These are phyloP conservation scores for Drosophila obscura DNA, from an alignment of 1,140 invertebrate genomes.

Conservation along the genomic window DNA sequence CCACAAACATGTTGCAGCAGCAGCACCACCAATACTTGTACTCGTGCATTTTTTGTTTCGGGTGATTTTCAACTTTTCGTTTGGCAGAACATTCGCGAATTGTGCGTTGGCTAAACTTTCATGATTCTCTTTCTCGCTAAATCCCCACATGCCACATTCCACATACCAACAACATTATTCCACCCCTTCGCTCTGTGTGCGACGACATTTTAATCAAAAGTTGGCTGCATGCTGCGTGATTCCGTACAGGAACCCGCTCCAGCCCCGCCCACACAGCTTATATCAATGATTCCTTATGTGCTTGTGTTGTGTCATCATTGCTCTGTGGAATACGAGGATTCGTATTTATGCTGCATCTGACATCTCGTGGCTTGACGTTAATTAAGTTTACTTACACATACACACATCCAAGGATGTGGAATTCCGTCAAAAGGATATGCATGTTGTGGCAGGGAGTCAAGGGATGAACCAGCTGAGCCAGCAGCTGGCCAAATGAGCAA, in stretches of 20 bases:
- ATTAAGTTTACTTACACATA: conserved; percentile 53
- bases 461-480: no score
- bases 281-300: conserved; percentile 58
- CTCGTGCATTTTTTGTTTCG: conserved; percentile 29
- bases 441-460: no score
- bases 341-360: conserved; percentile 55
- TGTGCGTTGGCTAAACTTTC: conserved; percentile 52
- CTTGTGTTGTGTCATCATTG: conserved; percentile 21
- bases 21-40: conserved; percentile 39
- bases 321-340: conserved; percentile 28
- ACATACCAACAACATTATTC: no score
- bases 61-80: conserved; percentile 63
- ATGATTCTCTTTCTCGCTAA: not conserved
- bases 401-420: not conserved
- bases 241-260: conserved; percentile 5
- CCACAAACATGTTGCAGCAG: conserved; percentile 72
- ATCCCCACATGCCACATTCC: not conserved
- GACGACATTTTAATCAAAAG: conserved; percentile 77
- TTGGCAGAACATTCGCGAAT: conserved; percentile 53
- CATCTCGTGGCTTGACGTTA: conserved; percentile 48
- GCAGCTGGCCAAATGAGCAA: no score
- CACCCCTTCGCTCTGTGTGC: conserved; percentile 7
- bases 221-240: conserved; percentile 52
- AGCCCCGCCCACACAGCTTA: conserved; percentile 22
- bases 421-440: no score